Evolutionary conservation across 2,113 vertebrate species (phyloP).

Genomic region (Pica pica): DNA sequence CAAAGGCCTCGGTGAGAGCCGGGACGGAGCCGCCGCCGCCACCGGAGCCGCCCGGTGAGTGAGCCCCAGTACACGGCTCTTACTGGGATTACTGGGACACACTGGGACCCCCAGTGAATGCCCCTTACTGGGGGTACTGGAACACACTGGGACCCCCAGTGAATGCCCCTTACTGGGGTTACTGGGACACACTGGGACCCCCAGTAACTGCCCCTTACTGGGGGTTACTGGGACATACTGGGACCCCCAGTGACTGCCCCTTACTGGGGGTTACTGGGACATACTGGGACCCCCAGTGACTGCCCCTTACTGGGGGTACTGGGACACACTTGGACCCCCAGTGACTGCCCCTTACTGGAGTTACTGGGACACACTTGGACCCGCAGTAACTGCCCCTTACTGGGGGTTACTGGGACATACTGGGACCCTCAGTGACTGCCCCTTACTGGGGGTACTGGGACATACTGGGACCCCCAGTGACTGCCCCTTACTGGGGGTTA

Average conservation of each 20-base stretch:
- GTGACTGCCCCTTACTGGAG: no score
- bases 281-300: no score
- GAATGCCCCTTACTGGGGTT: no score
- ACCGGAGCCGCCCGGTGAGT: neutral
- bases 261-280: neutral
- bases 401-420: accelerated
- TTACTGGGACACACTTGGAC: no score
- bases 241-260: accelerated
- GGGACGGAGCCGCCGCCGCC: neutral
- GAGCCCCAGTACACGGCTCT: neutral
- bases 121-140: neutral
- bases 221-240: no score
- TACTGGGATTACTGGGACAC: neutral
- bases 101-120: accelerated
- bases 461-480: neutral
- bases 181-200: neutral
- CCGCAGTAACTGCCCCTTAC: no score
- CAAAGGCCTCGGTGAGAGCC: neutral
- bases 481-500: accelerated
- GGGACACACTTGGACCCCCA: no score
- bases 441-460: neutral
- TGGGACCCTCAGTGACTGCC: no score
- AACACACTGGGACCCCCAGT: accelerated
- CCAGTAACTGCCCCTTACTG: no score
- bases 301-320: neutral